Conservation (phyloP, 2,113 vertebrate species). For the Nyctibius bracteatus region DNA sequence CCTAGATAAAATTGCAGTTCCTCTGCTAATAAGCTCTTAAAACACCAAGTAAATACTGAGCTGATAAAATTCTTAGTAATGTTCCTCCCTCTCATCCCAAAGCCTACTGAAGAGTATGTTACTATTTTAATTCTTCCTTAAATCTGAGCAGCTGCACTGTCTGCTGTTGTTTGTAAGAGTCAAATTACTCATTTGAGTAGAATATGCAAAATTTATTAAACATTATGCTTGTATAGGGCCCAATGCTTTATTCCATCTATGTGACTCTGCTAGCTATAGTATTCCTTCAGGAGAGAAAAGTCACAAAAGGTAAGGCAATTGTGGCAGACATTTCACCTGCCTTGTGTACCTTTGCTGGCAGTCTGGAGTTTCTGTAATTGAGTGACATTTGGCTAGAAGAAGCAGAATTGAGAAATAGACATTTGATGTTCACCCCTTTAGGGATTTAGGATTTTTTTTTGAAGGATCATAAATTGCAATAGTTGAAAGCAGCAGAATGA, state of each 20-base stretch:
- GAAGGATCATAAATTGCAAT: neutral
- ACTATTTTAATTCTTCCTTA: neutral
- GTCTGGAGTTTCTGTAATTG: neutral
- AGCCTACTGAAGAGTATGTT: neutral
- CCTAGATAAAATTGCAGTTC: neutral
- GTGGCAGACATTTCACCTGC: neutral
- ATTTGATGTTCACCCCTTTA: neutral
- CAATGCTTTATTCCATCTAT: neutral
- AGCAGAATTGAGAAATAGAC: neutral
- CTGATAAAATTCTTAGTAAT: neutral
- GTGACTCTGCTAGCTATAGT: neutral
- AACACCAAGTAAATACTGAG: neutral
- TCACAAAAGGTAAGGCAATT: neutral
- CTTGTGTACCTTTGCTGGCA: neutral
- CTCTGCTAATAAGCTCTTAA: neutral
- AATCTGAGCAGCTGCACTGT: neutral
- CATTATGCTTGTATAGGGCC: accelerated
- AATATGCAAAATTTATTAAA: neutral
- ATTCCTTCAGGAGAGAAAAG: neutral
- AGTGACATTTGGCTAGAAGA: neutral
- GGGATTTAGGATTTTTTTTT: neutral
- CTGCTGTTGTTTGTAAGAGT: neutral
- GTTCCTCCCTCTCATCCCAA: neutral
- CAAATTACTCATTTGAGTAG: neutral
- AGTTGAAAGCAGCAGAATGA: neutral